Conservation (phyloP, 2,113 vertebrate species). For the Haemorhous mexicanus region DNA sequence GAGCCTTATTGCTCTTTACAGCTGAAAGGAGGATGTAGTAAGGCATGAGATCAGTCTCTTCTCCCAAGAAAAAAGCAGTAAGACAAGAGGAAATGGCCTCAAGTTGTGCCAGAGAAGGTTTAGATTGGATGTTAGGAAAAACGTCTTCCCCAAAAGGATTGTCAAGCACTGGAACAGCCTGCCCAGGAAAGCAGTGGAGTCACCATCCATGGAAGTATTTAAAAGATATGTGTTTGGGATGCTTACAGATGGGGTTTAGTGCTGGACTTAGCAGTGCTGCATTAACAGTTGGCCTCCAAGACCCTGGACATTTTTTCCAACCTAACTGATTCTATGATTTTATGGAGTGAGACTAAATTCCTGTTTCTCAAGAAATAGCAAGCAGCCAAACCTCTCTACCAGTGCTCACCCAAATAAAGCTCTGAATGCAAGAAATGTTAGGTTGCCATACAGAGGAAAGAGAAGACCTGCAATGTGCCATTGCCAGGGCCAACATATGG, state of each 20-base stretch:
- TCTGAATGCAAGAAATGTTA: background rate
- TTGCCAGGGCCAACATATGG: fast-evolving
- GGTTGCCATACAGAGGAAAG: background rate
- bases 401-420: fast-evolving
- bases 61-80: background rate
- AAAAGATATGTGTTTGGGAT: background rate
- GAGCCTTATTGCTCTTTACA: fast-evolving
- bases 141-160: background rate
- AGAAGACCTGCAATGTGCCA: background rate
- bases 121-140: background rate
- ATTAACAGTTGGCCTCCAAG: background rate
- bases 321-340: background rate
- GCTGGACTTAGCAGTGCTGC: background rate
- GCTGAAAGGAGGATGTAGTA: background rate
- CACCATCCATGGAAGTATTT: background rate
- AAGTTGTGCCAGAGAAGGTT: background rate
- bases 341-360: background rate
- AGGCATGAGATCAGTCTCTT: background rate
- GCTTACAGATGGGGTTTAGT: background rate
- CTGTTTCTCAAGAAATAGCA: background rate
- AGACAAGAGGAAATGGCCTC: background rate
- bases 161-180: background rate
- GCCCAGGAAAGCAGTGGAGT: background rate
- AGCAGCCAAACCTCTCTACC: background rate
- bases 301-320: background rate